Evolutionary conservation across 2,797 vertebrate species (phyloP).

Genomic region (Lepus oiostolus): DNA sequence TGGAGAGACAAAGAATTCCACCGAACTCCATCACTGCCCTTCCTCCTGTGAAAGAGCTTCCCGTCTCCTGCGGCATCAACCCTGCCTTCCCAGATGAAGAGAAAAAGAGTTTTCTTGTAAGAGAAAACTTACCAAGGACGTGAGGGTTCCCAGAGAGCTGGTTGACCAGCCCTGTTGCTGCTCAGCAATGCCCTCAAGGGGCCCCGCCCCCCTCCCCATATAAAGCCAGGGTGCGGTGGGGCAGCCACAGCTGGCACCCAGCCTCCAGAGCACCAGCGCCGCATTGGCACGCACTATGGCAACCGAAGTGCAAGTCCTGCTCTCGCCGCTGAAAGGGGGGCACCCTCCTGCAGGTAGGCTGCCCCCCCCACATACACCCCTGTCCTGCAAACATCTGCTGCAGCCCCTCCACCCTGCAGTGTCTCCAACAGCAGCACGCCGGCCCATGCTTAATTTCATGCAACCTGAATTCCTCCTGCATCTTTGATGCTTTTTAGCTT

Average conservation of each 20-base stretch:
- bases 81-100: background rate
- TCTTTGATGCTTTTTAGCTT: constrained; percentile 31
- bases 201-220: constrained; percentile 76
- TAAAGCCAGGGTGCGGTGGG: constrained; percentile 78
- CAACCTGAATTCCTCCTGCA: background rate
- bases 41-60: background rate
- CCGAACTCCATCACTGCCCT: background rate
- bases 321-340: constrained; percentile 72
- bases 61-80: background rate
- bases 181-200: constrained; percentile 81
- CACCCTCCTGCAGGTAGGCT: constrained; percentile 87
- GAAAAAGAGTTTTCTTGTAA: background rate
- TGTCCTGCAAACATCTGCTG: background rate
- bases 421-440: background rate
- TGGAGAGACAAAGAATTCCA: constrained; percentile 37
- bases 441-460: background rate
- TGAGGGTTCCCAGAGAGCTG: constrained; percentile 17
- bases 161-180: constrained; percentile 71
- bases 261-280: constrained; percentile 66
- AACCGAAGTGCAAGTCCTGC: constrained; percentile 58
- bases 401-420: background rate
- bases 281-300: constrained; percentile 75
- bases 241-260: constrained; percentile 57
- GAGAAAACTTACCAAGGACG: constrained; percentile 32
- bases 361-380: background rate